Base-by-base conservation (phyloP, 2,797 vertebrate genomes). In the Masticophis lateralis region DNA sequence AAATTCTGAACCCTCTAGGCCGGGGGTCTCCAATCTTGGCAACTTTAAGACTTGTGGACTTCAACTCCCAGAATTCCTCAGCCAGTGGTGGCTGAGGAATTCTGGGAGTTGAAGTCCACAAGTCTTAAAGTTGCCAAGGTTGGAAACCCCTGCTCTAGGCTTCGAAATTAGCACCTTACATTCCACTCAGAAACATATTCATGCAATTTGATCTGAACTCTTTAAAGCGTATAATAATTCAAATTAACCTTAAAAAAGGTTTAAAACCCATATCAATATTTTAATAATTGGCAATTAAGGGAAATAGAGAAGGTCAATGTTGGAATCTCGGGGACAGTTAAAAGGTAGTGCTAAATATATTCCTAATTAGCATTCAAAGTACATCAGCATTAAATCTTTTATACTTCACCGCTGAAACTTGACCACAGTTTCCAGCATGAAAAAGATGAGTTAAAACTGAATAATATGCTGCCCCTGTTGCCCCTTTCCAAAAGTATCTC, bases 351-450 rank as follows among this genome's bases (percentile, higher is more conserved):
- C 88, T 91, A 93, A 0, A 0, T 55, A 57, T 95, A 69, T 2
- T 69, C n/a, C 69, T 89, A 91, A 20, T 69, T 92, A 93, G 79
- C 47, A 83, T 83, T 88, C 43, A 91, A 91, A 96, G 20, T n/a
- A 94, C 55, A 92, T 91, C 93, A 51, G 16, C 86, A 27, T 59
- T 89, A 91, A 59, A 13, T 53, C 89, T 92, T 66, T 94, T 89
- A 90, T 9, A 87, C 37, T 94, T 94, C 32, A 53, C 59, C 56
- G 91, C 0, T 83, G 37, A 1, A 0, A 61, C 47, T 51, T 51
- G 7, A 51, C 47, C 6, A 51, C 63, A 86, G 87, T 18, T 92
- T 37, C 43, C 89, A 92, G 91, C 18, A 1, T 43, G 59, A 91
- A 90, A 22, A 59, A 1, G 57, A 0, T 88, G 74, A 28, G 89